phyloP scores from a whole-genome alignment of 2,797 vertebrate genomes.

The Etheostoma nigrum region DNA sequence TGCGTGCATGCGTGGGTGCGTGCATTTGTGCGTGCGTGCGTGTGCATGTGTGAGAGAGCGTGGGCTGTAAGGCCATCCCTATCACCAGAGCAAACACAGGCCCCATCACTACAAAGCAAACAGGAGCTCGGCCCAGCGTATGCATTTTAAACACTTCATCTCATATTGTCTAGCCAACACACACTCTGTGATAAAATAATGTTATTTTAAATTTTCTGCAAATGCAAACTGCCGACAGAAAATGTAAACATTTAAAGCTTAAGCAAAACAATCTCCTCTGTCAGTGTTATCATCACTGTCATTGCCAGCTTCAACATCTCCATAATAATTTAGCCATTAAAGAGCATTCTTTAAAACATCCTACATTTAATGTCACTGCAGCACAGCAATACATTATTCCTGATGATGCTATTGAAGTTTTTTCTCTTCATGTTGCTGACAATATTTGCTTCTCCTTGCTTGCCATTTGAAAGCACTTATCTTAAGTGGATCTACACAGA shows the following conservation, averaged over 20 bases:
- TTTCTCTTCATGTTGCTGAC: conserved; percentile 53
- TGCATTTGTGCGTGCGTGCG: conserved; percentile 11
- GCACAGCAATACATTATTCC: conserved; percentile 51
- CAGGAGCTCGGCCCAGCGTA: conserved; percentile 64
- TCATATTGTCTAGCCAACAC: conserved; percentile 60
- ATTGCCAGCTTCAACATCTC: conserved; percentile 24
- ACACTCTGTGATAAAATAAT: conserved; percentile 55
- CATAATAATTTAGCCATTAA: conserved; percentile 52
- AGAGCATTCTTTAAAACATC: conserved; percentile 50
- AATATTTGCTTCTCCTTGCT: conserved; percentile 67
- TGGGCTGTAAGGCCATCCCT: conserved; percentile 49
- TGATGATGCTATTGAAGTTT: conserved; percentile 52
- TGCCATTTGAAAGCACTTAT: conserved; percentile 82
- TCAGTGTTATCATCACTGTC: conserved; percentile 33
- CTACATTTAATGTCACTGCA: conserved; percentile 42
- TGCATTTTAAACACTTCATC: conserved; percentile 75
- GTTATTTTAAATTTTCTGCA: conserved; percentile 60
- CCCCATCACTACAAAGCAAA: conserved; percentile 75
- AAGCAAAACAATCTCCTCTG: conserved; percentile 41
- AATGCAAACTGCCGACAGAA: conserved; percentile 37
- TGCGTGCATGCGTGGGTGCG: conserved; percentile 20
- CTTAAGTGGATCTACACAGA: conserved; percentile 74
- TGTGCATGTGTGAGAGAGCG: conserved; percentile 4
- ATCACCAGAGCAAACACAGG: conserved; percentile 74
- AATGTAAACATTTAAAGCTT: conserved; percentile 44